phyloP scores from a whole-genome alignment of 1,140 invertebrate genomes.

The Lysiphlebus fabarum region DNA sequence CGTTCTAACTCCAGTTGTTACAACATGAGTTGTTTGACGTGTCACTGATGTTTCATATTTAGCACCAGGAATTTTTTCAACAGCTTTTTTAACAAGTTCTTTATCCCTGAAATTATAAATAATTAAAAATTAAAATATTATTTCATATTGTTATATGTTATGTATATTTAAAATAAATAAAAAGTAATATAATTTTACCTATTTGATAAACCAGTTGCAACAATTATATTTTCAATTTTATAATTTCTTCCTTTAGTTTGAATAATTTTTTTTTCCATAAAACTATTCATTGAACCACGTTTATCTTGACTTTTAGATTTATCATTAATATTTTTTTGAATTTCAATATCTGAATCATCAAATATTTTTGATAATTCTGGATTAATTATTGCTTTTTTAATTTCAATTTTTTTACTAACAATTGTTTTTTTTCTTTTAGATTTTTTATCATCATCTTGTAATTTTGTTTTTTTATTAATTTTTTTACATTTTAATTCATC shows the following conservation, averaged over 20 bases:
- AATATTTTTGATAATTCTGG: constrained; percentile 15
- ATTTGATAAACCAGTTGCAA: constrained; percentile 41
- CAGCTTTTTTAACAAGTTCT: constrained; percentile 37
- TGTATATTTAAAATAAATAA: neutral
- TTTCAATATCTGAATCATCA: neutral
- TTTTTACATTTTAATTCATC: constrained; percentile 3
- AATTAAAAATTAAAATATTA: no score
- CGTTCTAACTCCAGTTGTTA: constrained; percentile 50
- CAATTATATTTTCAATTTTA: constrained; percentile 37
- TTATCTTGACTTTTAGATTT: neutral
- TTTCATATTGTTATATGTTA: neutral
- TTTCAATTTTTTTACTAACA: constrained; percentile 41
- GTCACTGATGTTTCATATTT: constrained; percentile 41
- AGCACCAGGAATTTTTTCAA: constrained; percentile 39
- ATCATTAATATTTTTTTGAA: neutral
- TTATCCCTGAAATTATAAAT: constrained; percentile 40
- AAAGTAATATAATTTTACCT: constrained; percentile 30
- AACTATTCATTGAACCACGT: constrained; percentile 36
- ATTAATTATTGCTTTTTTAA: constrained; percentile 37
- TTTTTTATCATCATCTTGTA: constrained; percentile 16
- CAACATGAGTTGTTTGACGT: constrained; percentile 48
- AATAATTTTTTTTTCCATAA: constrained; percentile 28
- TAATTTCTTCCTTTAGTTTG: constrained; percentile 14
- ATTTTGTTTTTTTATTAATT: constrained; percentile 7
- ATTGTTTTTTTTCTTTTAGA: constrained; percentile 31